Percentiles rank a stretch among this genome's conserved stretches.
phyloP scores from a whole-genome alignment of 2,113 vertebrate species.

The Equus przewalskii region DNA sequence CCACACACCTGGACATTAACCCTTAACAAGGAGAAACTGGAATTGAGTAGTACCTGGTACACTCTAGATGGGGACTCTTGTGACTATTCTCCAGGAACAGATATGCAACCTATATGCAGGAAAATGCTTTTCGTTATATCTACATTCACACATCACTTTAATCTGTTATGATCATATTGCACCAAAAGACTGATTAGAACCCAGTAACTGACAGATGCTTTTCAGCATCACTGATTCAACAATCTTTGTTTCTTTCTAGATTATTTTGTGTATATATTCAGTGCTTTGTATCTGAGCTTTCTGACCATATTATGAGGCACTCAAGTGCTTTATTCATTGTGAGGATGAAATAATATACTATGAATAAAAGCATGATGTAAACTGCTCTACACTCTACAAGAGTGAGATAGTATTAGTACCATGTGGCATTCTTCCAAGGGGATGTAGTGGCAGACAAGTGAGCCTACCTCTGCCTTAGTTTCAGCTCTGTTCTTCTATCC shows the following conservation, averaged over 20 bases:
- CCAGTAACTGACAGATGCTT: not conserved
- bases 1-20: not conserved
- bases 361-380: not conserved
- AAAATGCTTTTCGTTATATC: not conserved
- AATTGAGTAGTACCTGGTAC: not conserved
- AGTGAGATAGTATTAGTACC: not conserved
- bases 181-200: not conserved
- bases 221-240: not conserved
- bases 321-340: not conserved
- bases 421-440: not conserved
- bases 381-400: not conserved
- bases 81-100: not conserved
- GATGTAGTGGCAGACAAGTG: not conserved
- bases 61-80: not conserved
- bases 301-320: not conserved
- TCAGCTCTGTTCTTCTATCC: not conserved
- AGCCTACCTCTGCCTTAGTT: not conserved
- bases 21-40: not conserved
- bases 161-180: not conserved
- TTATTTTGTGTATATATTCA: not conserved
- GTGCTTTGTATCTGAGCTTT: not conserved
- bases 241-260: conserved; percentile 16
- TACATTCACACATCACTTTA: not conserved
- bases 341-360: not conserved
- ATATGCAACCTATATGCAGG: not conserved